Base-by-base conservation (phyloP, 2,888 invertebrate genomes). In the Chelonus formosanus region DNA sequence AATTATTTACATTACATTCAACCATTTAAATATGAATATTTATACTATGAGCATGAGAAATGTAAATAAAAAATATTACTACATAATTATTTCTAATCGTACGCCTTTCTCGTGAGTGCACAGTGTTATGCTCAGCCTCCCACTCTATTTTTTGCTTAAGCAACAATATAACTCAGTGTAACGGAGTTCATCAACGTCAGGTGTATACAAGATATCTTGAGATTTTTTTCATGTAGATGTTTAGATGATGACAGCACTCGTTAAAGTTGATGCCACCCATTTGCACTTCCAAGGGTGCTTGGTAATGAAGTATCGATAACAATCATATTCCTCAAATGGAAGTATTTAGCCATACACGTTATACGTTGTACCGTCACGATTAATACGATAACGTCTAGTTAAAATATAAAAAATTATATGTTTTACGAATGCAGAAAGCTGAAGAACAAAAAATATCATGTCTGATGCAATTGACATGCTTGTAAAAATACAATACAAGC, bases 241-340 rank as follows among this genome's bases (percentile, higher is more conserved):
- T 64, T 63, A 68, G 63, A 56, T 63, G 69, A 66, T 70, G 72
- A 71, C 70, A 69, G 69, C 59, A 66, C 67, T 72, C 67, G 67
- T 72, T 70, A 68, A 64, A 60, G 62, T 48, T 44, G 64, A 58
- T 71, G 59, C 70, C 71, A 70, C 68, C 69, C 67, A 65, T 70
- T 44, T 65, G 66, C 50, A 50, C 67, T 65, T 64, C 43, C 63
- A 55, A 63, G 66, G 65, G 67, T 68, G 58, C 53, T 47, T 52
- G 61, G 56, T 61, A 61, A 61, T 56, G 52, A 61, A 48, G 43
- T 60, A 44, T 52, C 55, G 65, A 66, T 66, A 61, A 66, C 50
- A 61, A 66, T 66, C 61, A 35, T 60, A 34, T 56, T 10, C 61
- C 61, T 35, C 55, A 66, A 66, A 66, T 66, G 65, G 65, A 61